These are phyloP conservation scores for Nannospalax galili DNA, from an alignment of 2,113 vertebrate genomes.

Conservation along the genomic window DNA sequence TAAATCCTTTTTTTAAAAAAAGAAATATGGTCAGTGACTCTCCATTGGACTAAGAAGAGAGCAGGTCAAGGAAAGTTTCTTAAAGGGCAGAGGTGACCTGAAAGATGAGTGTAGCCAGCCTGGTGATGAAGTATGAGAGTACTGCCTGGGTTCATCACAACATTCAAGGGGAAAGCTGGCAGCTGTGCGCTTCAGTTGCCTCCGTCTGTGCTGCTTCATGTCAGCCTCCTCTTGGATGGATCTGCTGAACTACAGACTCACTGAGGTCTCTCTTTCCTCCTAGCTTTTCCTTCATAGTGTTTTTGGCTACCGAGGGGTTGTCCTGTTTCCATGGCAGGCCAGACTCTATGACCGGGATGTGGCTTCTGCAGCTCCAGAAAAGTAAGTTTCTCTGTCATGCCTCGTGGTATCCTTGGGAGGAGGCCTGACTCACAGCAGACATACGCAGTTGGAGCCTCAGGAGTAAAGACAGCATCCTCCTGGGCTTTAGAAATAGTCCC, in stretches of 20 bases:
- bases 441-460: background rate
- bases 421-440: background rate
- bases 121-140: background rate
- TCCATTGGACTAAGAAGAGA: background rate
- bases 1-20: too few relatives aligned
- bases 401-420: background rate
- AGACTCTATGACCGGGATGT: slow-evolving; percentile 97
- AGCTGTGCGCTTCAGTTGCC: background rate
- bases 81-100: background rate
- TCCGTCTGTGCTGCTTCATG: background rate
- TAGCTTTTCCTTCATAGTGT: slow-evolving; percentile 98
- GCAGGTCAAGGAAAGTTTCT: background rate
- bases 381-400: slow-evolving; percentile 85
- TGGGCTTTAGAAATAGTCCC: background rate
- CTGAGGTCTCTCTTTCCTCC: slow-evolving; percentile 48
- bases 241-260: background rate
- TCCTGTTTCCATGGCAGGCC: slow-evolving; percentile 99
- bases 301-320: slow-evolving; percentile 97
- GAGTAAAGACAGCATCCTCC: background rate
- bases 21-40: background rate
- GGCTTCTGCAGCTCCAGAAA: slow-evolving; percentile 92
- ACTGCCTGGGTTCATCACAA: background rate
- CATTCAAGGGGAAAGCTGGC: background rate
- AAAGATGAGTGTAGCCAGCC: background rate
- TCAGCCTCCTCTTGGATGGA: background rate